phyloP scores from a whole-genome alignment of 2,113 vertebrate species.

The Ellobius talpinus region DNA sequence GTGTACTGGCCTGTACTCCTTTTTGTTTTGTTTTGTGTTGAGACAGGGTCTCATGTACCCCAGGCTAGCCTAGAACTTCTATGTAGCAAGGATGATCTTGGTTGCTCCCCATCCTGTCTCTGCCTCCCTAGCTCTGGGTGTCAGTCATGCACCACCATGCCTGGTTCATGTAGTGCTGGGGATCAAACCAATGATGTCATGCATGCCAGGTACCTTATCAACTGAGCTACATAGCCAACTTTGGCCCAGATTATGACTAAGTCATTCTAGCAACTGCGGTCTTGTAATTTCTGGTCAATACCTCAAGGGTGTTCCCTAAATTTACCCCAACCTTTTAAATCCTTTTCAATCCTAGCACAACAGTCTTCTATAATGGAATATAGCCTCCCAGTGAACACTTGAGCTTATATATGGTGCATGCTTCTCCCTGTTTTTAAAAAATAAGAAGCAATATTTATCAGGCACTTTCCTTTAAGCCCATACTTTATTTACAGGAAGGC shows the following conservation, averaged over 20 bases:
- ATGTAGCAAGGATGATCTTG: not conserved
- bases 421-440: not conserved
- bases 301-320: not conserved
- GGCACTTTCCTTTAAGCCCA: conserved; percentile 8
- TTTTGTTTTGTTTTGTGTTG: not conserved
- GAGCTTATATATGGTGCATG: not conserved
- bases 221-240: not conserved
- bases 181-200: not conserved
- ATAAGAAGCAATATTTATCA: conserved; percentile 43
- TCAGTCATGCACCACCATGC: too few relatives aligned
- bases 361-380: not conserved
- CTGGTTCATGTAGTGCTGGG: too few relatives aligned
- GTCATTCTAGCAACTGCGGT: not conserved
- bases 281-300: not conserved
- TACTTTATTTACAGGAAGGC: conserved; percentile 28
- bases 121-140: not conserved
- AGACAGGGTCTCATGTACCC: too few relatives aligned
- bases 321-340: not conserved
- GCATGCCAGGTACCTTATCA: not conserved
- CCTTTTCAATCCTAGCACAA: not conserved
- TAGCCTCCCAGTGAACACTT: not conserved
- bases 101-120: not conserved
- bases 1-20: not conserved
- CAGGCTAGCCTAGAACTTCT: not conserved
- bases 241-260: not conserved